phyloP scores from a whole-genome alignment of 2,888 invertebrate species.

The Chrysolina americana region DNA sequence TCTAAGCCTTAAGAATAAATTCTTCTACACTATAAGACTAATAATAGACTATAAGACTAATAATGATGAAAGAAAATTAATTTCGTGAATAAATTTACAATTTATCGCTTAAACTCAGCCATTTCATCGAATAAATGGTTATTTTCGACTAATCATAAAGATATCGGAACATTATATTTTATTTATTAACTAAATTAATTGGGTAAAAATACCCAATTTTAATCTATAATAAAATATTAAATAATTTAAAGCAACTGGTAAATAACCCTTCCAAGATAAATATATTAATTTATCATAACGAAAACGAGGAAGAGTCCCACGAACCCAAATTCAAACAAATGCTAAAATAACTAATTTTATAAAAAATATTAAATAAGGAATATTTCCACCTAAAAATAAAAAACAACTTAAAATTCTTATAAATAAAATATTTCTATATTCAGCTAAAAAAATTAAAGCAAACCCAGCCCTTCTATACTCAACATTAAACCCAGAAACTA shows the following conservation, averaged over 20 bases:
- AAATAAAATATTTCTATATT: constrained; percentile 80
- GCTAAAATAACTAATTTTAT: constrained; percentile 73
- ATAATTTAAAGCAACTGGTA: constrained; percentile 77
- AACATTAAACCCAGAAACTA: constrained; percentile 86
- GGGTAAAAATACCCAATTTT: constrained; percentile 69
- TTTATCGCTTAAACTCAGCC: constrained; percentile 77
- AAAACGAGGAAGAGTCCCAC: constrained; percentile 79
- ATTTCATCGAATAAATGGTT: constrained; percentile 79
- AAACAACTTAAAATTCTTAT: constrained; percentile 75
- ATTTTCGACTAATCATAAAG: constrained; percentile 82
- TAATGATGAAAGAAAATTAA: constrained; percentile 72
- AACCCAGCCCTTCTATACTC: constrained; percentile 82
- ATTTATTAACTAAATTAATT: constrained; percentile 70
- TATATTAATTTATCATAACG: constrained; percentile 84
- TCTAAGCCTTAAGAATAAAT: constrained; percentile 73
- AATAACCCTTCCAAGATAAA: constrained; percentile 78
- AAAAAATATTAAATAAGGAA: constrained; percentile 71
- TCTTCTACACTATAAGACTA: constrained; percentile 73
- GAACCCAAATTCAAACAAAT: constrained; percentile 78
- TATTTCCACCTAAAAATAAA: constrained; percentile 74
- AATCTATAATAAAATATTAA: constrained; percentile 74
- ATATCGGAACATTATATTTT: constrained; percentile 76
- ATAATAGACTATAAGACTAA: constrained; percentile 74
- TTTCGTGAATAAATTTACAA: constrained; percentile 76
- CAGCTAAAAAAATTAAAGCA: constrained; percentile 82